phyloP scores from a whole-genome alignment of 2,113 vertebrate species.

The Planiliza haematocheilus region DNA sequence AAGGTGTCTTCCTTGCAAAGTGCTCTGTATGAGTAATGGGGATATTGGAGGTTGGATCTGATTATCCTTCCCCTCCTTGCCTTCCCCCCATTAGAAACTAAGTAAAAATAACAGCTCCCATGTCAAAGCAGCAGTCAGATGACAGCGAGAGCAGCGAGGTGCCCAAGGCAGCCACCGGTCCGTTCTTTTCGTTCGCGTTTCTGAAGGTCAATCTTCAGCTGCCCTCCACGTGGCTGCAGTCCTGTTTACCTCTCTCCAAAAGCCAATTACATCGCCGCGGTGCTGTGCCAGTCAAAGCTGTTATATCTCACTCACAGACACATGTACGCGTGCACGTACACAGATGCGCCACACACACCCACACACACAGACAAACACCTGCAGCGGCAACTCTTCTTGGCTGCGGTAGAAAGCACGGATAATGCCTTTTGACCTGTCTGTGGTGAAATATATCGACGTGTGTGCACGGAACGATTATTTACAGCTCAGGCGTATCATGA shows the following conservation, averaged over 20 bases:
- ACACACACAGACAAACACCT: constrained; percentile 67
- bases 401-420: constrained; percentile 45
- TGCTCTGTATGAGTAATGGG: constrained; percentile 62
- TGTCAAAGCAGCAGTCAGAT: constrained; percentile 64
- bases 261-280: constrained; percentile 80
- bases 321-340: constrained; percentile 57
- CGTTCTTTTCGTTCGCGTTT: constrained; percentile 43
- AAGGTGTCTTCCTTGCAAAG: constrained; percentile 76
- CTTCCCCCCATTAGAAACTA: background rate
- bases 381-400: constrained; percentile 64
- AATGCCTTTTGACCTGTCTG: constrained; percentile 67
- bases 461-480: constrained; percentile 59
- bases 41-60: constrained; percentile 65
- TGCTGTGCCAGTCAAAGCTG: constrained; percentile 63
- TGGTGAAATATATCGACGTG: constrained; percentile 61
- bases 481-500: constrained; percentile 62
- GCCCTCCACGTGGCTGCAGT: constrained; percentile 73
- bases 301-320: constrained; percentile 57
- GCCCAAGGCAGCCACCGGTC: constrained; percentile 73
- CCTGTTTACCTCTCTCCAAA: constrained; percentile 80
- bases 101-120: constrained; percentile 55
- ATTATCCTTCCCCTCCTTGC: constrained; percentile 64
- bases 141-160: constrained; percentile 67
- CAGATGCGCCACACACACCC: constrained; percentile 40
- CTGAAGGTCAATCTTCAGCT: constrained; percentile 84